phyloP scores from a whole-genome alignment of 2,113 vertebrate species.

The Austrofundulus limnaeus region DNA sequence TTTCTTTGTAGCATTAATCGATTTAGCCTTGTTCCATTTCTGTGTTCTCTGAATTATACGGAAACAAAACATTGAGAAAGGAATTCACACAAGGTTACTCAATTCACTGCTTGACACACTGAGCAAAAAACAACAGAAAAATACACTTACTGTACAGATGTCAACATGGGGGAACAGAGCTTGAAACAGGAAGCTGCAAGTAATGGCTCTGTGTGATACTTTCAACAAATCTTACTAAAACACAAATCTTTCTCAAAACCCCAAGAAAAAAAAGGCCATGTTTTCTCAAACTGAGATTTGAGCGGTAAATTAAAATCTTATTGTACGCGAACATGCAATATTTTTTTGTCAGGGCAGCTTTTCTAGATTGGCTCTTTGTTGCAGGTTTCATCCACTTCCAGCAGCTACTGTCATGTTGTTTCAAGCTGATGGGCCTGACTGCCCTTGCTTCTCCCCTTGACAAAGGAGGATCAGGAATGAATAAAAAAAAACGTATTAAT shows the following conservation, averaged over 20 bases:
- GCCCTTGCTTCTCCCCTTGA: conserved; percentile 26
- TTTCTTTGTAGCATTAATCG: not conserved
- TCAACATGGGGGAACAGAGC: conserved; percentile 1
- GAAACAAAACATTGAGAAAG: not conserved
- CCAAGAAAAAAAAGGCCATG: not conserved
- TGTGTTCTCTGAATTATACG: not conserved
- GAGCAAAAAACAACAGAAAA: not conserved
- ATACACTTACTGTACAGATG: conserved; percentile 7
- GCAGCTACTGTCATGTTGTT: conserved; percentile 24
- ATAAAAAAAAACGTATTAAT: conserved; percentile 52
- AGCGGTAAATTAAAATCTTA: conserved; percentile 8
- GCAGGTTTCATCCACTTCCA: conserved; percentile 4
- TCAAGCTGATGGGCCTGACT: conserved; percentile 20
- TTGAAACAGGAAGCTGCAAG: conserved; percentile 1
- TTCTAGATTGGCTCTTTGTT: conserved; percentile 1
- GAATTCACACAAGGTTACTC: not conserved
- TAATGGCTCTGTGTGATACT: not conserved
- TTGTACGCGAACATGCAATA: not conserved
- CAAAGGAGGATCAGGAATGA: conserved; percentile 39
- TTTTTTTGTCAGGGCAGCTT: not conserved
- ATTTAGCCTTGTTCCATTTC: not conserved
- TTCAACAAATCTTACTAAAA: not conserved
- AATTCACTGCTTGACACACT: not conserved
- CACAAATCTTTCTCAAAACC: not conserved
- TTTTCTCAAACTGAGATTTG: not conserved